Conservation (phyloP, 2,113 vertebrate genomes). For the Myotis davidii region DNA sequence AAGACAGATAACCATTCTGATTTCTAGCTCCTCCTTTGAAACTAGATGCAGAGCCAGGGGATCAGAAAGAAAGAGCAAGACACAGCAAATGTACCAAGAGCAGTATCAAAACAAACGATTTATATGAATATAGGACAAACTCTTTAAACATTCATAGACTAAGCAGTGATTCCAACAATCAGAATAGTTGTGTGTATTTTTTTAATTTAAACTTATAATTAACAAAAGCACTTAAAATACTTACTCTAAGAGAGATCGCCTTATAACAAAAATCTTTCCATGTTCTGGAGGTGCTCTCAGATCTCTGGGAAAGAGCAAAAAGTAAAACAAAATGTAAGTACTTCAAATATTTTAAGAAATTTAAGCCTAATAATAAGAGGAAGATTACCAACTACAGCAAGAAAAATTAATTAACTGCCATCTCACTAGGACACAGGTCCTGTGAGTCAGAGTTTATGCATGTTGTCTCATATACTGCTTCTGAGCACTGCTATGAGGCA, state of each 20-base stretch:
- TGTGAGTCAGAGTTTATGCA: background rate
- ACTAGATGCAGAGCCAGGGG: background rate
- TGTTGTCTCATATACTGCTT: background rate
- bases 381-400: background rate
- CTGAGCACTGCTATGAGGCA: background rate
- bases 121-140: background rate
- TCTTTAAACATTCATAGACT: background rate
- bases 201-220: constrained; percentile 7
- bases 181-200: background rate
- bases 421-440: background rate
- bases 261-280: constrained; percentile 92
- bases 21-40: background rate
- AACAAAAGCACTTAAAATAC: constrained; percentile 78
- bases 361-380: background rate
- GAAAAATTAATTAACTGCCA: background rate
- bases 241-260: constrained; percentile 96
- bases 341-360: constrained; percentile 43
- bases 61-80: background rate
- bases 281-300: constrained; percentile 89
- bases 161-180: constrained; percentile 2
- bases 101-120: background rate
- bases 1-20: background rate
- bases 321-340: constrained; percentile 31
- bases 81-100: background rate
- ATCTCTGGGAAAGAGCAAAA: constrained; percentile 83